Conservation (phyloP, 2,888 invertebrate genomes). For the Acanthosoma haemorrhoidale region DNA sequence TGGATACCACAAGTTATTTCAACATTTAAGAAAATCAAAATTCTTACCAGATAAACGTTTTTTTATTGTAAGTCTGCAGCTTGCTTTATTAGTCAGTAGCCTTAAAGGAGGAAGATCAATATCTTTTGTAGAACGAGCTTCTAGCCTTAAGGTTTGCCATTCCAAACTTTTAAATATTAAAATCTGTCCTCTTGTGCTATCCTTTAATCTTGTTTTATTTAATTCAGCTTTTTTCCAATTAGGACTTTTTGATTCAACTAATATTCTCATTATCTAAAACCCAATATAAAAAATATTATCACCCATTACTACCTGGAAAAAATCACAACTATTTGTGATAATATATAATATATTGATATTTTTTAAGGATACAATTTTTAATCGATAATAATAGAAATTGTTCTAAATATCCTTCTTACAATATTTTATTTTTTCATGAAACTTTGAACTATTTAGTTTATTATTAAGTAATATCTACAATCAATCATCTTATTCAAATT, state of each 20-base stretch:
- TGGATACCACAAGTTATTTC: too few relatives aligned
- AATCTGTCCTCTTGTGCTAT: conserved; percentile 79
- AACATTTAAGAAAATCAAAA: too few relatives aligned
- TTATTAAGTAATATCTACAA: too few relatives aligned
- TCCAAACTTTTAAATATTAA: conserved; percentile 94
- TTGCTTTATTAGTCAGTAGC: conserved; percentile 81
- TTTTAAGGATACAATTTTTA: background rate
- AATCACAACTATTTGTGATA: background rate
- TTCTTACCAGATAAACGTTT: conserved; percentile 77
- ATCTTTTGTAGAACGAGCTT: conserved; percentile 79
- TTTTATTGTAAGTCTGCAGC: conserved; percentile 91
- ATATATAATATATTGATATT: background rate
- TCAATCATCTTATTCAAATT: too few relatives aligned
- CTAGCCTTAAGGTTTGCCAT: conserved; percentile 95
- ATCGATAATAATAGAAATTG: background rate
- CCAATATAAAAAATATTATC: background rate
- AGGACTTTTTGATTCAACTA: conserved; percentile 89
- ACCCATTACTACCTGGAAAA: background rate
- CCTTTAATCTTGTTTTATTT: conserved; percentile 85
- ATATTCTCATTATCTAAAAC: conserved; percentile 79
- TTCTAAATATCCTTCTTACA: background rate
- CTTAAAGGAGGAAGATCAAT: conserved; percentile 78
- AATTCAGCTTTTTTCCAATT: conserved; percentile 83
- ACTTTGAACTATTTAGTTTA: too few relatives aligned
- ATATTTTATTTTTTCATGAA: background rate